Evolutionary conservation across 2,113 vertebrate species (phyloP), one percentile per base, ranked within the genome.

Genomic region (Tachysurus fulvidraco): DNA sequence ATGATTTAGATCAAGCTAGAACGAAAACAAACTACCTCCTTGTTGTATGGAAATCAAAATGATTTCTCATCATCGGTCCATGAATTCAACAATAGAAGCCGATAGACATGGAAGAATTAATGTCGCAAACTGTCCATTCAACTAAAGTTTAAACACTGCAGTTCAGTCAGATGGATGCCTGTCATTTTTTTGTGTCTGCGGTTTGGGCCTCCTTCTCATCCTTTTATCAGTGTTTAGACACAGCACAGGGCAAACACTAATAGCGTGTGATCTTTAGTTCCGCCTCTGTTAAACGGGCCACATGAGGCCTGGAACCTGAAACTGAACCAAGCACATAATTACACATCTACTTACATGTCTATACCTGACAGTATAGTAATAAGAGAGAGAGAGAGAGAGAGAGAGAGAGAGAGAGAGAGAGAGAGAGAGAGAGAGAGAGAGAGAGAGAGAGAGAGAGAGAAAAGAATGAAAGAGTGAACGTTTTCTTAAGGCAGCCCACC

Each of bases 281-380:
- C 85, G 79, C 83, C 64, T 84, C 46, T 85, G 93, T 88, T 80
- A 93, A 92, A 93, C 90, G 69, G 81, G 90, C 54, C 74, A 88
- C 82, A 74, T 90, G 54, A 76, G 89, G 71, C 83, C 83, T 60
- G 91, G 90, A 93, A 92, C 92, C 69, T 86, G 88, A 93, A 91
- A 89, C 90, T 83, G 64, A 91, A 90, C 89, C 82, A 91, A 90
- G 91, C 84, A 81, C 88, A 89, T 92, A 92, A 94, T 94, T 94
- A 93, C 87, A 80, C 81, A 91, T 93, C 92, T 93, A 92, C 93
- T 93, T 93, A 93, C 88, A 83, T 84, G 92, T 94, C 93, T 93
- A 83, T 92, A 94, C 91, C 93, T 94, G 90, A 92, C 64, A 23
- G 60, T 44, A 78, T 46, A 21, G 76, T 10, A 55, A 7, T 62